These are phyloP conservation scores for Pseudoatta argentina DNA, from an alignment of 1,140 invertebrate species.

Conservation along the genomic window DNA sequence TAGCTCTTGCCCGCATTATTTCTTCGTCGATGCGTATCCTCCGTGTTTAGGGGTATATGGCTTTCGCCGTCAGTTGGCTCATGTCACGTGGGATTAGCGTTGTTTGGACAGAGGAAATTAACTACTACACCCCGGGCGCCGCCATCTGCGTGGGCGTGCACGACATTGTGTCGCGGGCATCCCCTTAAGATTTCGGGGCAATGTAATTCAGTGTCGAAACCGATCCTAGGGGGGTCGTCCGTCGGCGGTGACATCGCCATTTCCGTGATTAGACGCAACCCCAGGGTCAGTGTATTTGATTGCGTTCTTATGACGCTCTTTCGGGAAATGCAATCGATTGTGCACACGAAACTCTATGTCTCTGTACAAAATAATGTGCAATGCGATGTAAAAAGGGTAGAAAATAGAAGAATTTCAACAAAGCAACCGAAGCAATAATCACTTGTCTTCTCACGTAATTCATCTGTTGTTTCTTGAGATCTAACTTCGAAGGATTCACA, in stretches of 20 bases:
- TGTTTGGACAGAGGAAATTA: constrained; percentile 86
- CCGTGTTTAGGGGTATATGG: constrained; percentile 76
- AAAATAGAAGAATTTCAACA: background rate
- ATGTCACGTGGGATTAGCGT: constrained; percentile 85
- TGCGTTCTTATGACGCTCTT: constrained; percentile 52
- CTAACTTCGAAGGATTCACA: background rate
- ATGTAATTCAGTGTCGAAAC: constrained; percentile 75
- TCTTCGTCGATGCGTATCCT: constrained; percentile 44
- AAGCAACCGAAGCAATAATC: background rate
- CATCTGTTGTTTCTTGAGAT: background rate
- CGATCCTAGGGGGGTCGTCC: constrained; percentile 69
- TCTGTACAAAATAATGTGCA: background rate
- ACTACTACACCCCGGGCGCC: constrained; percentile 76
- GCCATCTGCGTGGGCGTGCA: constrained; percentile 80
- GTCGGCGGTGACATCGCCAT: constrained; percentile 67
- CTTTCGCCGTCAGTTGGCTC: constrained; percentile 83
- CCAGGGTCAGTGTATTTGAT: constrained; percentile 63
- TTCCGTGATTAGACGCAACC: constrained; percentile 73
- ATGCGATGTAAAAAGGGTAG: background rate
- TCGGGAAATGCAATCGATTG: background rate
- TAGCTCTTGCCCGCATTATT: constrained; percentile 25
- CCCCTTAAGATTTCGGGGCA: constrained; percentile 77
- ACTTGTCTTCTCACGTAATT: background rate
- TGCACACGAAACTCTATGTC: background rate
- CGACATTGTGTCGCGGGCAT: constrained; percentile 77